These are phyloP conservation scores for Seira sanloemensis DNA, from an alignment of 2,888 invertebrate species.

Conservation along the genomic window DNA sequence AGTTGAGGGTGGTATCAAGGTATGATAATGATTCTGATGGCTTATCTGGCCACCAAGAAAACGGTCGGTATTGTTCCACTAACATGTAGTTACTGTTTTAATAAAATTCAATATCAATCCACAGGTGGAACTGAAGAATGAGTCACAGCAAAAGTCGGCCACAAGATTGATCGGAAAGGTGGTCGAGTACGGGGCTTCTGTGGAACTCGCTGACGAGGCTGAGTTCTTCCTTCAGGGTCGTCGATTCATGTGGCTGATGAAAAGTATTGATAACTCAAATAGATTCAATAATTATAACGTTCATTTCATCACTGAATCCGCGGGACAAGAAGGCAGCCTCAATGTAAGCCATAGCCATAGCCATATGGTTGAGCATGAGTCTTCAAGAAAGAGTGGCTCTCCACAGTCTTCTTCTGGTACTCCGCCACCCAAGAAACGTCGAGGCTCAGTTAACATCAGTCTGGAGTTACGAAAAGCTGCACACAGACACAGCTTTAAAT, in stretches of 20 bases:
- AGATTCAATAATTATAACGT: no score
- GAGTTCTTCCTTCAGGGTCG: constrained; percentile 29
- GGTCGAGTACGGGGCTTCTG: background rate
- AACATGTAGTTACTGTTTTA: no score
- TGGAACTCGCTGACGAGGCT: constrained; percentile 9
- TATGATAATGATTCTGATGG: background rate
- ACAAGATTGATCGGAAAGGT: constrained; percentile 4
- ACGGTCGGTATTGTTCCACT: no score
- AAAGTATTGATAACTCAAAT: background rate
- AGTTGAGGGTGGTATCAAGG: constrained; percentile 26
- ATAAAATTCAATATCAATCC: no score
- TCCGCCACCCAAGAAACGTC: background rate
- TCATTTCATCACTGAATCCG: background rate
- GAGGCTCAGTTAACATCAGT: background rate
- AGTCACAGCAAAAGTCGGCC: constrained; percentile 30
- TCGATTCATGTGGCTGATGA: constrained; percentile 26
- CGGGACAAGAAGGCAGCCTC: background rate
- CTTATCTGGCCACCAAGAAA: no score
- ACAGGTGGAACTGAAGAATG: constrained; percentile 30
- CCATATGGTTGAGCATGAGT: background rate
- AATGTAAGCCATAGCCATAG: no score
- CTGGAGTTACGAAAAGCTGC: constrained; percentile 35
- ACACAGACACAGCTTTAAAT: constrained; percentile 20
- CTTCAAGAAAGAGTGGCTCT: background rate
- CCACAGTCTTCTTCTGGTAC: background rate